These are phyloP conservation scores for Sisyra nigra DNA, from an alignment of 2,888 invertebrate genomes.

Conservation along the genomic window DNA sequence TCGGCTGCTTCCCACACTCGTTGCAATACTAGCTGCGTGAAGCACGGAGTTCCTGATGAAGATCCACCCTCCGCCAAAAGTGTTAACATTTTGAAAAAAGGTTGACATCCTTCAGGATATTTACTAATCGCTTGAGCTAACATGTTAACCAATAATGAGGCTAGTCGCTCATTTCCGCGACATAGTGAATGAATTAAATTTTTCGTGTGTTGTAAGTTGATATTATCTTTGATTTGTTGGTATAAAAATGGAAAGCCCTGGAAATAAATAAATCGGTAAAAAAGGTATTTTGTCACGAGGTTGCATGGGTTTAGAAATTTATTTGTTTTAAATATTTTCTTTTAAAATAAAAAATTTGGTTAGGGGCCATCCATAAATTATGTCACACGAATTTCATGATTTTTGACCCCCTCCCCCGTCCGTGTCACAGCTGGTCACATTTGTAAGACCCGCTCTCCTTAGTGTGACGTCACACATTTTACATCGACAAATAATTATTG, in stretches of 20 bases:
- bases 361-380: no score
- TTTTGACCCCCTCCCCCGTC: no score
- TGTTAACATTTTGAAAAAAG: conserved; percentile 84
- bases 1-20: conserved; percentile 84
- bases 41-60: conserved; percentile 72
- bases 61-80: conserved; percentile 64
- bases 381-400: no score
- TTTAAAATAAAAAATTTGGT: conserved; percentile 11
- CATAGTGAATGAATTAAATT: conserved; percentile 83
- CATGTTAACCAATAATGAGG: conserved; percentile 77
- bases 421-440: no score
- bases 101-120: conserved; percentile 77
- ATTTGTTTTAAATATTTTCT: conserved; percentile 4
- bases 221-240: conserved; percentile 87
- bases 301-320: no score
- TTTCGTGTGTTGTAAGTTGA: conserved; percentile 81
- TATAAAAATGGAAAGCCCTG: conserved; percentile 85
- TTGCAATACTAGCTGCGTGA: conserved; percentile 75
- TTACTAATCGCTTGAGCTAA: conserved; percentile 82
- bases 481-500: no score
- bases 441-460: no score
- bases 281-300: no score
- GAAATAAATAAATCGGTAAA: no score
- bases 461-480: no score
- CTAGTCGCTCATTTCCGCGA: conserved; percentile 79